Percentiles rank a stretch among this genome's conserved stretches.
Conservation (phyloP, 2,888 invertebrate genomes). For the Stomorhina lunata region DNA sequence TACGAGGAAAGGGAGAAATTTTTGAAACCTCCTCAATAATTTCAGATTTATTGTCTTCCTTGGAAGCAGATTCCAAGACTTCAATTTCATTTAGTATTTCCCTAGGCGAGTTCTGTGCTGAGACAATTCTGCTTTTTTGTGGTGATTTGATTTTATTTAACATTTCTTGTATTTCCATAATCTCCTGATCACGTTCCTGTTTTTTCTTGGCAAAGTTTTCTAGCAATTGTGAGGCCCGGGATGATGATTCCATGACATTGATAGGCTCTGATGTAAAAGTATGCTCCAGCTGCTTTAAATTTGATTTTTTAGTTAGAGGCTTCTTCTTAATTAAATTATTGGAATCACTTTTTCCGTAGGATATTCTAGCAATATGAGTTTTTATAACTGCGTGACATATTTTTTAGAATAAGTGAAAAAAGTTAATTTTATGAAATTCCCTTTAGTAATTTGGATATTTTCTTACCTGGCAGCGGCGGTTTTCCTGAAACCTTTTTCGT, state of each 20-base stretch:
- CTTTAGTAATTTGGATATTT: not conserved
- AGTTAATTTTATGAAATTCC: not conserved
- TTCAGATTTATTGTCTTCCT: not conserved
- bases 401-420: not conserved
- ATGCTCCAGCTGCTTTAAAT: not conserved
- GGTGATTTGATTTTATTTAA: constrained; percentile 68
- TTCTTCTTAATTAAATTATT: not conserved
- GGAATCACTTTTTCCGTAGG: not conserved
- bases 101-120: not conserved
- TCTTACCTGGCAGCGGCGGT: constrained; percentile 35
- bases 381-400: not conserved
- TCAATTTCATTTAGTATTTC: not conserved
- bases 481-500: constrained; percentile 45
- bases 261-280: not conserved
- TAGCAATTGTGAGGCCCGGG: not conserved
- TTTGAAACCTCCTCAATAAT: not conserved
- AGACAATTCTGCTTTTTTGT: constrained; percentile 13
- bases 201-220: constrained; percentile 69
- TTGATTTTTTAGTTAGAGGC: not conserved
- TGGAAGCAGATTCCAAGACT: not conserved
- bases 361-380: constrained; percentile 8
- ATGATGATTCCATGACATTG: not conserved
- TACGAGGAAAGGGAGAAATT: constrained; percentile 4
- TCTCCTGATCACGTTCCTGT: constrained; percentile 69
- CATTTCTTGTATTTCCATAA: constrained; percentile 71